Evolutionary conservation across 2,797 vertebrate species (phyloP), one percentile per base, ranked within the genome.

Genomic region (Pseudochaenichthys georgianus): DNA sequence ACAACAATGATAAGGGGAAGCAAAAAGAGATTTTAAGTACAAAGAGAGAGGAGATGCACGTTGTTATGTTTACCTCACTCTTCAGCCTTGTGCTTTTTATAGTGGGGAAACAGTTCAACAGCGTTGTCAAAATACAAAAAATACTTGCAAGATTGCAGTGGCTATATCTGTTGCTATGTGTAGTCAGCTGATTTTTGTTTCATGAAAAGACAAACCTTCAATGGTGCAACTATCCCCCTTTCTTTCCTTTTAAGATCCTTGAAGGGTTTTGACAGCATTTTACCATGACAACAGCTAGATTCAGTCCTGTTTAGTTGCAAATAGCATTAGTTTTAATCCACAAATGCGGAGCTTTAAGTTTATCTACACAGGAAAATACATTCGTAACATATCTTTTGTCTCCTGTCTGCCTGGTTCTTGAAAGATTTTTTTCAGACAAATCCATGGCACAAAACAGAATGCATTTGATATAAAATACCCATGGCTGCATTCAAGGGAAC

Each of bases 261-360:
- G 31, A 64, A 48, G 34, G 54, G 45, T 73, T 86, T 13, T 43
- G 55, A 83, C 59, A 62, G 58, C 62, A 61, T 63, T 60, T 78
- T 61, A 60, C 54, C 54, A 51, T 23, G 55, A 83, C 48, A 86
- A 83, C 77, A 70, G 46, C 59, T 42, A 28, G 52, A 83, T 71
- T 84, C 65, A 45, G 41, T 58, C 31, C 15, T 54, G 15, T 77
- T 86, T 54, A 5, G 9, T 34, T 28, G 63, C 59, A 51, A 87
- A 80, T 15, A 64, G 57, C 75, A 67, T 70, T 74, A 60, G 15
- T 70, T 79, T 78, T 66, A 67, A 55, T 60, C 38, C 82, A 75
- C 66, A 65, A 58, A 70, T n/a, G 55, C 73, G 65, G 80, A 85
- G 78, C 74, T 69, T 80, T 71, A 77, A 8, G 10, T 83, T 84